A percentile compares a stretch with the other conserved stretches of the same genome.
These are phyloP conservation scores for Sebastes matsubarae DNA, from an alignment of 2,797 vertebrate species.

Conservation along the genomic window DNA sequence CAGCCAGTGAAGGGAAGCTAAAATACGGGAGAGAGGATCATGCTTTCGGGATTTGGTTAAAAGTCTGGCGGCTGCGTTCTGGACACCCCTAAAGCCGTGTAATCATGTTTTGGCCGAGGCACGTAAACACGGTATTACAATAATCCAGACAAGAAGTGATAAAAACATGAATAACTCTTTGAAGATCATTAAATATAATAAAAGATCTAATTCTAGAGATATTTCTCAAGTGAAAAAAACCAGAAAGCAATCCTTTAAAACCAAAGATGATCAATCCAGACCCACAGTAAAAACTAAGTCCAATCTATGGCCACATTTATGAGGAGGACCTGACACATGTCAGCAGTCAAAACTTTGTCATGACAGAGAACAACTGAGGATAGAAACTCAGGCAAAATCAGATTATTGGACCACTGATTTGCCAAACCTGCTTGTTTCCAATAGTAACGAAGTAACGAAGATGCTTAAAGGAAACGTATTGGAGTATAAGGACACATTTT, in stretches of 20 bases:
- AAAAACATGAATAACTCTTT: background rate
- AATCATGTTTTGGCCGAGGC: background rate
- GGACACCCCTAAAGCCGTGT: background rate
- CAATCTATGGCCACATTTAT: no score
- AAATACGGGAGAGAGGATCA: background rate
- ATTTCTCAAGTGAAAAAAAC: background rate
- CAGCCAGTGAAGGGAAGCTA: background rate
- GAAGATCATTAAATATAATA: background rate
- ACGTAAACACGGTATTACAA: background rate
- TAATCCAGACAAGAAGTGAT: background rate
- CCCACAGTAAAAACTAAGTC: no score
- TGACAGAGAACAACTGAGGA: no score
- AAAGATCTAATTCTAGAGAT: background rate
- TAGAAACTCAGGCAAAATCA: no score
- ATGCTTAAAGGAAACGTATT: no score
- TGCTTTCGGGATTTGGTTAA: background rate
- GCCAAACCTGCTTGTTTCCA: no score
- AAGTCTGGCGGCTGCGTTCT: background rate
- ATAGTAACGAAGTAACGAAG: no score
- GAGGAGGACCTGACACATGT: no score
- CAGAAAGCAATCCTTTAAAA: no score
- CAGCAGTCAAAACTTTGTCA: no score
- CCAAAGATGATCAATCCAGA: background rate
- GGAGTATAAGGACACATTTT: no score
- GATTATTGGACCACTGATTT: no score